These are phyloP conservation scores for Meganola albula DNA, from an alignment of 2,888 invertebrate genomes.

Conservation along the genomic window DNA sequence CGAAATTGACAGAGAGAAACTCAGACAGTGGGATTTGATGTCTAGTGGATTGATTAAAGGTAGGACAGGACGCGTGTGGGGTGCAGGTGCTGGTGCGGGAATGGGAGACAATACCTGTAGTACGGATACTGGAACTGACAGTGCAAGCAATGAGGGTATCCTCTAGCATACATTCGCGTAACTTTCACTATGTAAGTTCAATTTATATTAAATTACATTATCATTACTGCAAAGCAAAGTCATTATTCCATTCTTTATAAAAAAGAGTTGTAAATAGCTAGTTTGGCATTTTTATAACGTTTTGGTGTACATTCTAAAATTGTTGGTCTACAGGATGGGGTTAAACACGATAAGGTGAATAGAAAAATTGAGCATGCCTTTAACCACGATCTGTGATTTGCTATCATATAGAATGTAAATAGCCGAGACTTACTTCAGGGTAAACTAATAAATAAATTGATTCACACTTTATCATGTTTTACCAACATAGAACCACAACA, in stretches of 20 bases:
- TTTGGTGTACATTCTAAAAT: slow-evolving; percentile 15
- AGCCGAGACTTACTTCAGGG: too few relatives aligned
- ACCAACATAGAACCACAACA: neutral
- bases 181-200: slow-evolving; percentile 70
- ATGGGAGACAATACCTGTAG: slow-evolving; percentile 55
- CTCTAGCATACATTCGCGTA: slow-evolving; percentile 69
- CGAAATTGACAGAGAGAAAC: slow-evolving; percentile 89
- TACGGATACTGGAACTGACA: slow-evolving; percentile 64
- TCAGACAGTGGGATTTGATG: slow-evolving; percentile 93
- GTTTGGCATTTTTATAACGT: slow-evolving; percentile 49
- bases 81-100: slow-evolving; percentile 50
- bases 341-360: slow-evolving; percentile 65
- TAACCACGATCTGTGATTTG: slow-evolving; percentile 38
- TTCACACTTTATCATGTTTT: slow-evolving; percentile 60
- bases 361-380: slow-evolving; percentile 50
- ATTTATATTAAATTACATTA: slow-evolving; percentile 56
- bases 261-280: slow-evolving; percentile 45
- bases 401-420: too few relatives aligned
- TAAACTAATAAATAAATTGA: slow-evolving; percentile 41
- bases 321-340: slow-evolving; percentile 32
- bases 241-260: slow-evolving; percentile 35
- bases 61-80: slow-evolving; percentile 59
- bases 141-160: slow-evolving; percentile 74
- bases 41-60: slow-evolving; percentile 86
- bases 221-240: slow-evolving; percentile 66